These are phyloP conservation scores for Digitonthophagus gazella DNA, from an alignment of 2,888 invertebrate genomes.

Conservation along the genomic window DNA sequence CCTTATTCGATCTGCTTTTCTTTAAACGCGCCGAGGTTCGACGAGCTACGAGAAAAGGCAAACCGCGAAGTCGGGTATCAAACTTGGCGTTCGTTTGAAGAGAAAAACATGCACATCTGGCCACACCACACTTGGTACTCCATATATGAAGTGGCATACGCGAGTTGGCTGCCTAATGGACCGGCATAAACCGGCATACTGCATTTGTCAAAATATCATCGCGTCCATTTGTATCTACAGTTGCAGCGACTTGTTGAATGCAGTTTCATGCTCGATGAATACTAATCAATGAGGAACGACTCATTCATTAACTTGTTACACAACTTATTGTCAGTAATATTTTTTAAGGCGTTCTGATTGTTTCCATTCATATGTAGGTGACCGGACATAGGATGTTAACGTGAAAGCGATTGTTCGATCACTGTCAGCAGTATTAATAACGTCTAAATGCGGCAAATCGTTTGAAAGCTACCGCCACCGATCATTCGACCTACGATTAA, in stretches of 20 bases:
- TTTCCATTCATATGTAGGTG: no score
- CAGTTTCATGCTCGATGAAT: no score
- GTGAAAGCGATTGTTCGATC: neutral
- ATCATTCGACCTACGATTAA: neutral
- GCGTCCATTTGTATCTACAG: neutral
- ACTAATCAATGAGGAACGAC: no score
- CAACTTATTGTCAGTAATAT: neutral
- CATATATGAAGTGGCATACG: constrained; percentile 15
- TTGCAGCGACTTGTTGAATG: neutral
- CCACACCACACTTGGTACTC: neutral
- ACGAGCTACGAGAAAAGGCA: constrained; percentile 2
- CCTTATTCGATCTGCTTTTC: constrained; percentile 9
- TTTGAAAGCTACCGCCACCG: neutral
- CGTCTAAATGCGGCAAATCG: neutral
- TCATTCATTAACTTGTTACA: no score
- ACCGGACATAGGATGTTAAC: neutral
- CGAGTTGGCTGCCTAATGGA: constrained; percentile 8
- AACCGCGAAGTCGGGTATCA: neutral
- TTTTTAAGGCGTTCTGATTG: no score
- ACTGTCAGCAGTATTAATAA: neutral
- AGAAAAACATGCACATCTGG: constrained; percentile 1
- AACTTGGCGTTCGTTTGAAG: neutral
- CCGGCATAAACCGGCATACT: neutral
- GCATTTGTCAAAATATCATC: constrained; percentile 16
- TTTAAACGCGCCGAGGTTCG: neutral